Percentiles rank a stretch among this genome's conserved stretches.
Evolutionary conservation across 1,140 invertebrate species (phyloP).

Genomic region (Helicorthomorpha holstii): DNA sequence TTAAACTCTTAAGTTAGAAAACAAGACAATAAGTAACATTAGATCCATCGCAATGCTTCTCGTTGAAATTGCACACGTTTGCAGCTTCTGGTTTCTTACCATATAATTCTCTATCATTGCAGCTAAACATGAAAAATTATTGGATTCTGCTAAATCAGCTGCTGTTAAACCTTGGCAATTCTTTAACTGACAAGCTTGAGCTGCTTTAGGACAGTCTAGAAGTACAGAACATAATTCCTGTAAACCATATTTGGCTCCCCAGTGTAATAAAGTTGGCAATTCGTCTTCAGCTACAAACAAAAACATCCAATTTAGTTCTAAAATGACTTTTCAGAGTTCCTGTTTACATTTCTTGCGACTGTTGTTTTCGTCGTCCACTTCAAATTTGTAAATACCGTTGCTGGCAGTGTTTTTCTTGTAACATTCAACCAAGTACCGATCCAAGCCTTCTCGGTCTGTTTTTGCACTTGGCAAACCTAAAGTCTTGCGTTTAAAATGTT

Average conservation of each 20-base stretch:
- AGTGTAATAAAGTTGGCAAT: constrained; percentile 71
- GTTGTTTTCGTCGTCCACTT: constrained; percentile 44
- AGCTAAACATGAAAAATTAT: constrained; percentile 47
- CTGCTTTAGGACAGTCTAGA: constrained; percentile 64
- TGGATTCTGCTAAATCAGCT: constrained; percentile 54
- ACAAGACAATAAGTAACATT: background rate
- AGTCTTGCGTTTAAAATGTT: too few species aligned
- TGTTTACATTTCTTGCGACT: background rate
- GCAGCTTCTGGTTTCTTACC: constrained; percentile 25
- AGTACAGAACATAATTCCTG: constrained; percentile 62
- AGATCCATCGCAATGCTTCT: background rate
- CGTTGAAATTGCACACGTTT: background rate
- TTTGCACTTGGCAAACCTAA: constrained; percentile 56
- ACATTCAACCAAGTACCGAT: constrained; percentile 56
- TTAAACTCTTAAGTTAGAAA: background rate
- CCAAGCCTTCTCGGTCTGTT: constrained; percentile 54
- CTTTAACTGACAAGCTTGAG: constrained; percentile 52
- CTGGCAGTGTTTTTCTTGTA: constrained; percentile 43
- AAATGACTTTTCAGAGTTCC: constrained; percentile 1
- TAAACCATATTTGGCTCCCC: constrained; percentile 65
- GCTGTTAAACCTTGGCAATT: constrained; percentile 62
- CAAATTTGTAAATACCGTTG: constrained; percentile 55
- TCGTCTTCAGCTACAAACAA: constrained; percentile 46
- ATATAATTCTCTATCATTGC: constrained; percentile 55
- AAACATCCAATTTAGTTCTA: background rate